Base-by-base conservation (phyloP, 2,113 vertebrate genomes). In the Pituophis catenifer region DNA sequence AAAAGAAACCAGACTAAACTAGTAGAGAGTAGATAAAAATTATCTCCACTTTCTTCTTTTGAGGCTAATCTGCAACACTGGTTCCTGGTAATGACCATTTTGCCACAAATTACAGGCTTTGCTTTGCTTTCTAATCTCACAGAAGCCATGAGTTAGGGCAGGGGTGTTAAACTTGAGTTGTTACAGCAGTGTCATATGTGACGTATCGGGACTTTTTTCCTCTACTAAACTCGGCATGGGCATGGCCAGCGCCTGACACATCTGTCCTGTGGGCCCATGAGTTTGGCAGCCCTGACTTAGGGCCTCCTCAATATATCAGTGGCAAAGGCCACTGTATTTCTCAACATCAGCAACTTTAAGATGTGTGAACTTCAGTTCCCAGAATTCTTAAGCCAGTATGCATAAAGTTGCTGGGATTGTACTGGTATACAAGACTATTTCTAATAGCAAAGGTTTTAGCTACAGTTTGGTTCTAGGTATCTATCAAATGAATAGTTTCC, bases 401-500 rank as follows among this genome's bases (percentile, higher is more conserved):
- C 15, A 38, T 21, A 38, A 81, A 21, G 7, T 81, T 81, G 33
- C 33, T 81, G 75, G 17, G 75, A 81, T 81, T 81, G 7, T 6
- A 81, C n/a, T 81, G 75, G 33, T 38, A 44, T 81, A 15, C 89
- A 10, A 81, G 10, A 17, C 89, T 0, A 50, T 89, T 48, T 1
- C 95, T 94, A 70, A 89, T 87, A 95, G 94, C 59, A 88, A 90
- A 89, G 38, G 26, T 65, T 90, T 90, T 57, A 59, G 94, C 23
- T 10, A 44, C 58, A 62, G 91, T n/a, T 94, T 95, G 85, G 21
- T 44, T 44, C 3, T 11, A 44, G 89, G 92, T 70, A 75, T 86
- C 4, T 95, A 85, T 88, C 94, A 93, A 93, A 92, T 53, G 50
- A 89, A 89, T 94, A 88, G 70, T 90, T 95, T 94, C 93, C 91